These are phyloP conservation scores for Chanos chanos DNA, from an alignment of 2,797 vertebrate species.

Conservation along the genomic window DNA sequence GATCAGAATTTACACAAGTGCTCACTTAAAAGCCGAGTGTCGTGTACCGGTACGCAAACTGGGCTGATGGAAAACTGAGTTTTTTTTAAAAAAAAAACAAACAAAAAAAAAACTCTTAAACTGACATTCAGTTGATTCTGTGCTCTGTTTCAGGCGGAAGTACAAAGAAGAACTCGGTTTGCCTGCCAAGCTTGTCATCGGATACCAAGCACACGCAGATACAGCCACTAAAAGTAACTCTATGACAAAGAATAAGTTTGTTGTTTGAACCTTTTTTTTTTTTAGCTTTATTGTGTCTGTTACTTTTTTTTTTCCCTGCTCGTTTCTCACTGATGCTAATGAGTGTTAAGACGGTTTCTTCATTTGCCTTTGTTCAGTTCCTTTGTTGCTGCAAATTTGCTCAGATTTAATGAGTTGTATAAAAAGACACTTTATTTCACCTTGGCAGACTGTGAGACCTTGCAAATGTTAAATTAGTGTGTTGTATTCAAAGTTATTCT, in stretches of 20 bases:
- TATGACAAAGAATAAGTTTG: slow-evolving; percentile 78
- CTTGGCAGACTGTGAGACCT: not conserved
- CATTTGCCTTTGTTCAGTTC: not conserved
- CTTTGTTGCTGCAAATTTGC: not conserved
- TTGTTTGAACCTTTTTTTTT: slow-evolving; percentile 60
- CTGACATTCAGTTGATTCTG: not conserved
- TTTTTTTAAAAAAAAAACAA: not conserved
- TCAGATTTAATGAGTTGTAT: not conserved
- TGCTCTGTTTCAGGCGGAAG: slow-evolving; percentile 60
- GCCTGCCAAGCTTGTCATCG: slow-evolving; percentile 73
- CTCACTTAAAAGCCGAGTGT: too few species aligned
- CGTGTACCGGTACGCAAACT: too few species aligned
- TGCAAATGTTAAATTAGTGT: not conserved
- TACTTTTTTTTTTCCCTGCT: not conserved
- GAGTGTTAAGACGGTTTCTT: not conserved
- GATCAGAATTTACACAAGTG: too few species aligned
- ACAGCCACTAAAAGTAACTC: slow-evolving; percentile 80
- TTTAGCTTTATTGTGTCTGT: too few species aligned
- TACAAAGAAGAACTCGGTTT: slow-evolving; percentile 80
- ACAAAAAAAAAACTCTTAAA: not conserved
- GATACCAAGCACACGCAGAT: slow-evolving; percentile 82
- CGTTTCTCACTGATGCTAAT: not conserved
- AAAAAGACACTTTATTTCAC: not conserved
- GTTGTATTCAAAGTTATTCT: not conserved
- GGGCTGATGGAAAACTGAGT: too few species aligned